phyloP scores from a whole-genome alignment of 2,888 invertebrate species.

The Eupithecia dodoneata region DNA sequence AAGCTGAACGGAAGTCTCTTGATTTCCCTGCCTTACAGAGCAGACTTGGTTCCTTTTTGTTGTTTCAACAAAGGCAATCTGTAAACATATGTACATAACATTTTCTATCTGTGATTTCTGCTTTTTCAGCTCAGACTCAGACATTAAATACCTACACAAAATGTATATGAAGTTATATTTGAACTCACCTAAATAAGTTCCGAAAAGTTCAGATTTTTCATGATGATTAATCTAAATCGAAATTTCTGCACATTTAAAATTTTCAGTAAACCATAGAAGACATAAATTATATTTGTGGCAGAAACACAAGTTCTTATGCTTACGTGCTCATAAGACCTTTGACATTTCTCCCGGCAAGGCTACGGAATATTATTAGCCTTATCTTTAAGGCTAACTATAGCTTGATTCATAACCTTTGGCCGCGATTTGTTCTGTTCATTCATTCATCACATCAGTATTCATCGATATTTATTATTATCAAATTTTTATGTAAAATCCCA shows the following conservation, averaged over 20 bases:
- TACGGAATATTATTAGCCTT: not conserved
- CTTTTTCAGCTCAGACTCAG: not conserved
- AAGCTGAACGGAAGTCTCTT: too few species aligned
- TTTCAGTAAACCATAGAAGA: not conserved
- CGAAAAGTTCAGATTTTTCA: not conserved
- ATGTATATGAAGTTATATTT: not conserved
- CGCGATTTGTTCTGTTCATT: not conserved
- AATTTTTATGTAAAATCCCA: not conserved
- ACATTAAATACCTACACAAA: not conserved
- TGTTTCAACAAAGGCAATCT: not conserved
- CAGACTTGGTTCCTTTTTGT: not conserved
- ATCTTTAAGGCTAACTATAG: not conserved
- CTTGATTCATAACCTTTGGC: not conserved
- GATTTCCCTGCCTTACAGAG: not conserved
- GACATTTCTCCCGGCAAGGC: conserved; percentile 1
- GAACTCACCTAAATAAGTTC: not conserved
- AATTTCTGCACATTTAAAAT: not conserved
- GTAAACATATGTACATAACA: not conserved
- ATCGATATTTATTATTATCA: not conserved
- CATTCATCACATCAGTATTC: not conserved
- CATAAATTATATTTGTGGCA: not conserved
- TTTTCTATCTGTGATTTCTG: not conserved
- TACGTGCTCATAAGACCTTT: not conserved
- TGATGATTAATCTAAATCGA: not conserved
- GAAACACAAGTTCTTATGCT: not conserved